Evolutionary conservation across 2,113 vertebrate species (phyloP), one percentile per base, ranked within the genome.

Genomic region (Bubo scandiacus): DNA sequence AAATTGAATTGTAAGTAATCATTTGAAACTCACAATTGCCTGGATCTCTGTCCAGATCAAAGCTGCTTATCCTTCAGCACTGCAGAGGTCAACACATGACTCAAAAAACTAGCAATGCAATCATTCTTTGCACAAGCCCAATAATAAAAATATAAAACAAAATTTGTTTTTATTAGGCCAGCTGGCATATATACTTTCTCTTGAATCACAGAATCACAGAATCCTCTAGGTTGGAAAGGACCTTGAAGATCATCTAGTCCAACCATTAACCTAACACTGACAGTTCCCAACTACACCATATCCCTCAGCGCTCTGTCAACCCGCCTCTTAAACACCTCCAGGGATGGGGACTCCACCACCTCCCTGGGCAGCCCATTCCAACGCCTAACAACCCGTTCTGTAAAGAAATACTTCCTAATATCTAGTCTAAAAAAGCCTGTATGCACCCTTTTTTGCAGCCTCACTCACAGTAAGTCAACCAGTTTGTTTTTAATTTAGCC

Each of bases 401-500:
- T 42, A 42, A 42, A 42, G 40, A 42, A 42, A 42, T 42, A 13
- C 40, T 42, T 42, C 40, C 40, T 42, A 42, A 42, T 42, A 42
- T 42, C 40, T 14, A 42, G 40, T 42, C 40, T 42, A 13, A 42
- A 42, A 42, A 82, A 88, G 63, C 27, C 40, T 62, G 8, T 17
- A 52, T 34, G 54, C 17, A 54, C n/a, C 18, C 12, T 34, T 55
- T 88, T 40, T 83, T 81, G 49, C 51, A 94, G 40, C 16, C 30
- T 58, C 59, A 51, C 38, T 83, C 62, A 54, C 47, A 66, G 54
- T 42, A 74, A 86, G 40, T 55, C 72, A 66, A 77, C 13, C 42
- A n/a, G 55, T 42, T 95, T 52, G 47, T 18, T 86, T 92, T 92
- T 81, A 87, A 84, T 95, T 85, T 92, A 88, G 15, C 34, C 83